Percentiles rank a stretch among this genome's conserved stretches.
These are phyloP conservation scores for Sesia bembeciformis DNA, from an alignment of 2,888 invertebrate species.

Conservation along the genomic window DNA sequence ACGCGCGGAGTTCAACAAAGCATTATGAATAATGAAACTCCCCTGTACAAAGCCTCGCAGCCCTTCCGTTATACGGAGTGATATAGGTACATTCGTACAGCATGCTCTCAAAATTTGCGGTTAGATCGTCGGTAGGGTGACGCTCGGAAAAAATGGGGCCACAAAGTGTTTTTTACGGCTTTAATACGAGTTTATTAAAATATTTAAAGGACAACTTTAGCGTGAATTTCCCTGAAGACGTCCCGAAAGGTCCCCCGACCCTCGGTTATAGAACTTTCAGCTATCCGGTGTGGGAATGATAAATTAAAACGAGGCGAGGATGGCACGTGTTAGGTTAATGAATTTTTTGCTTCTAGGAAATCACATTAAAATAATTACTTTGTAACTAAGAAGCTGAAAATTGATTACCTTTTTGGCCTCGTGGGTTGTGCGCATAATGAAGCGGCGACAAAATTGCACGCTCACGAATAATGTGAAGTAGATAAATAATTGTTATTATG, in stretches of 20 bases:
- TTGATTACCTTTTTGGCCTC: too few species aligned
- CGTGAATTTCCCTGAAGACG: slow-evolving; percentile 69
- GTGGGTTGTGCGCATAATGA: too few species aligned
- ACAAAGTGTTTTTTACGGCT: slow-evolving; percentile 71
- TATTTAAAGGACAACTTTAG: slow-evolving; percentile 69
- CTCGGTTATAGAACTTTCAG: slow-evolving; percentile 45
- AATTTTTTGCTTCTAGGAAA: slow-evolving; percentile 17
- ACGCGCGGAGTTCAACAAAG: slow-evolving; percentile 55
- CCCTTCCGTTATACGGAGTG: slow-evolving; percentile 9
- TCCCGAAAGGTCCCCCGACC: slow-evolving; percentile 44
- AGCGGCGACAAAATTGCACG: too few species aligned
- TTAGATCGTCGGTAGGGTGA: slow-evolving; percentile 35
- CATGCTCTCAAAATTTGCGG: slow-evolving; percentile 28
- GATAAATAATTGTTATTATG: too few species aligned
- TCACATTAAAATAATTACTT: too few species aligned
- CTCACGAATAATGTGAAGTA: too few species aligned
- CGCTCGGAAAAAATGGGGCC: slow-evolving; percentile 46
- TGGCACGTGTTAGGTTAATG: slow-evolving; percentile 35
- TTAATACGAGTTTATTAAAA: slow-evolving; percentile 72
- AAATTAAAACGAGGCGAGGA: slow-evolving; percentile 53
- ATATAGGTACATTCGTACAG: slow-evolving; percentile 1
- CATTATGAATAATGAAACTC: slow-evolving; percentile 70
- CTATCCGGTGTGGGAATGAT: slow-evolving; percentile 50
- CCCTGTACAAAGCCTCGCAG: slow-evolving; percentile 36
- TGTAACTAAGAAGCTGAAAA: too few species aligned